Evolutionary conservation across 2,797 vertebrate genomes (phyloP), one percentile per base, ranked within the genome.

Genomic region (Heterohyrax brucei): DNA sequence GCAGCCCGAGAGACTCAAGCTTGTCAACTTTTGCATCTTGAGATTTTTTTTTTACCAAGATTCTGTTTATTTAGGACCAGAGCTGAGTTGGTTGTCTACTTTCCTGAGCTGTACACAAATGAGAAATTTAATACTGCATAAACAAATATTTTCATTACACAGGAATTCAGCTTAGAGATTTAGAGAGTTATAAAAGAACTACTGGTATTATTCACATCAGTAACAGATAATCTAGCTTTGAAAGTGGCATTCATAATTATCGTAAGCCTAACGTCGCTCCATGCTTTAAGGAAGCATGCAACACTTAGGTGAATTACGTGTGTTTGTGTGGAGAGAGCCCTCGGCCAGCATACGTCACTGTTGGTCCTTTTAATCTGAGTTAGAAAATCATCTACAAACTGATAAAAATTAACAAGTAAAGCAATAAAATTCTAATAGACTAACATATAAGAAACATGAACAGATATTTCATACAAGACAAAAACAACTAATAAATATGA

Each of bases 241-340:
- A 97, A 98, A 97, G 95, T 80, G 95, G 46, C 83, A 93, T 76
- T 93, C 73, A 85, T 96, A 97, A 97, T 97, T 97, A 75, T 50
- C 96, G 97, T 87, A 94, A 82, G 93, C 93, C 92, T 50, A 48
- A 96, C 97, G 96, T 96, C 79, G 26, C 50, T 30, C 81, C 93
- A 84, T 96, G 83, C 93, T 94, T 94, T 95, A 97, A 96, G 94
- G 70, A 97, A 95, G 97, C 96, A 39, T 24, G 87, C 61, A 94
- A 59, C 86, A 50, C n/a, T 48, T 81, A 18, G 33, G 26, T 95
- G 92, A 97, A 73, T 93, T 95, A 91, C 75, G 46, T 13, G 68
- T 28, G 21, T 95, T 61, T 87, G 19, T 46, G 77, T 24, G 30
- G 82, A 86, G 70, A 44, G 77, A 70, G 89, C 73, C 72, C 30